Evolutionary conservation across 2,113 vertebrate genomes (phyloP), one percentile per base, ranked within the genome.

Genomic region (Hyperopisus bebe): DNA sequence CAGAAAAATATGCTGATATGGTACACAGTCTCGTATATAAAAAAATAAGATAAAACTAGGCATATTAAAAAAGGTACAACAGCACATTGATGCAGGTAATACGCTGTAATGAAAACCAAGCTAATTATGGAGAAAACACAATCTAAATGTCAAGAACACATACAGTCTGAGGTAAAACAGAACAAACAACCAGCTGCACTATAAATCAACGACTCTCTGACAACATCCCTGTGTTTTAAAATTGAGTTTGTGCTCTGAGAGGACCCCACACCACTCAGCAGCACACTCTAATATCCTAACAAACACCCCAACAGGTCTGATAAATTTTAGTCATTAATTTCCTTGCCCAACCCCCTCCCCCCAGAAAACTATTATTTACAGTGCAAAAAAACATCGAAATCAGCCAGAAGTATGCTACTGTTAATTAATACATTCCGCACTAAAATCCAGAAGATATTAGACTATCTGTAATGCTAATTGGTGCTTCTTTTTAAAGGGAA

Each of bases 281-380:
- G 74, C 39, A 90, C 46, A 86, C 91, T 89, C 83, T 91, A 47
- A 86, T 66, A 46, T 91, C 90, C 84, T 91, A 90, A 90, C 89
- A 91, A 62, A 48, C 90, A 84, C 27, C 21, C 91, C 74, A 87
- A 53, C 88, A 89, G 27, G 89, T 92, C 87, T 87, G 87, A 91
- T 92, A 77, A 88, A 91, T 90, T 90, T 77, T 90, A 44, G 90
- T 93, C 92, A 92, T 94, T 94, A 90, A 92, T 93, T 92, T 93
- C 92, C 91, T 89, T 90, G 31, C 74, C 92, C 92, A 74, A 92
- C 89, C 91, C 91, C 89, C 91, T 5, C 70, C 92, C 93, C 88
- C 90, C 91, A 90, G 92, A 92, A 90, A 90, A 5, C 39, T 90
- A 89, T 92, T 92, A 89, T 90, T 88, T 90, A 86, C 80, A 89